Evolutionary conservation across 2,797 vertebrate species (phyloP), one percentile per base, ranked within the genome.

Genomic region (Bradypodion pumilum): DNA sequence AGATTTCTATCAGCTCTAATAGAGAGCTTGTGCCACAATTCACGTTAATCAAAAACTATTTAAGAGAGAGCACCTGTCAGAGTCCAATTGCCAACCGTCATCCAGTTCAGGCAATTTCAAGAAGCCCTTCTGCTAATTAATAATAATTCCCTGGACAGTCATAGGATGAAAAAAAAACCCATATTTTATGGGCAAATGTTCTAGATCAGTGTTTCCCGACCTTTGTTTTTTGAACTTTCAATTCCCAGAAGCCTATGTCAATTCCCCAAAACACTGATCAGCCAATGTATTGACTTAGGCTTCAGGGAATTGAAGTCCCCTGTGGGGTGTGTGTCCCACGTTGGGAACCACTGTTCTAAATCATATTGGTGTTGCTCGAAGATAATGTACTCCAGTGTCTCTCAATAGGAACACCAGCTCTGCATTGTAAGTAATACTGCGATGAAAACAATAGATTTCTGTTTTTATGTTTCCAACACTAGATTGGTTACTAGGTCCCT

Each of bases 1-100:
- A 90, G 85, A 85, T 80, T 21, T 80, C 76, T 56, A 80, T 79
- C 85, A 78, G 25, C 76, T 68, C 70, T 88, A 90, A 79, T 0
- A 44, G 32, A 35, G 6, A 82, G 63, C 85, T 66, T 68, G 74
- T 90, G 32, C 27, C 82, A 12, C 87, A 86, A 89, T 79, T 12
- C 10, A 81, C 90, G 85, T 62, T 5, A n/a, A 42, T 19, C 2
- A 32, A 35, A 35, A 35, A 37, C 42, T 10, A 74, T 90, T 85
- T 81, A 78, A 89, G 80, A 29, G 70, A 87, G 19, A 63, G 65
- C n/a, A n/a, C 16, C 88, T 83, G 86, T 62, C 68, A 0, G 2
- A 82, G 37, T 37, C 52, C 87, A 80, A 86, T 9, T 76, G 42
- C 29, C 78, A 56, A 80, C 69, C 6, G 52, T 73, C 46, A 42